Evolutionary conservation across 2,113 vertebrate genomes (phyloP), one percentile per base, ranked within the genome.

Genomic region (Phoxinus phoxinus): DNA sequence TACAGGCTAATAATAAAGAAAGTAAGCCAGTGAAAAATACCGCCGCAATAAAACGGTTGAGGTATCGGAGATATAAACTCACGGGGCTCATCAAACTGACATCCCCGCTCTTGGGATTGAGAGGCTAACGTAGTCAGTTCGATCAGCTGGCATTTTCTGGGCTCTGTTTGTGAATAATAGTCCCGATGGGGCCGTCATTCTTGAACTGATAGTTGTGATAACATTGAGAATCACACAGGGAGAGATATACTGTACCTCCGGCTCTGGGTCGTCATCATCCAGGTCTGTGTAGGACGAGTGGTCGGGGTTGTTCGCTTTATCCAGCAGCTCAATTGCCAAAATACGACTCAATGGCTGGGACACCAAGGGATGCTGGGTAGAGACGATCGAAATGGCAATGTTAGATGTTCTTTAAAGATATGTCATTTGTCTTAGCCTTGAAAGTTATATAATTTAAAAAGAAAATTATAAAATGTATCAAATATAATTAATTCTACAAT

Each of bases 261-360:
- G 95, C 88, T 97, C 96, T 6, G 84, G 75, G 21, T 87, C 86
- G 78, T 97, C 96, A 80, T 97, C 96, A 89, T 97, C 96, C 90
- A 96, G 95, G 87, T 96, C 95, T 81, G 95, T 94, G 83, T 93
- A 96, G 79, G 92, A 95, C 83, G 95, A 94, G 92, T 96, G 96
- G 92, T 96, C 96, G 48, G 96, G 96, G 90, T 96, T 96, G 91
- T 95, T 96, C 91, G 95, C 95, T 93, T 97, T 96, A 93, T 97
- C 96, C 89, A 97, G 19, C 23, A 97, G 93, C 86, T 97, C 96
- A 32, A 96, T 96, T 85, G 96, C 96, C 87, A 97, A 94, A 74
- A 94, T 95, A 48, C 95, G 92, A 80, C 93, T 97, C 92, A 97
- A 90, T 12, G 95, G 96, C 44, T 97, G 96, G 27, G 94, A 95